Percentiles rank a stretch among this genome's conserved stretches.
These are phyloP conservation scores for Porphyrio hochstetteri DNA, from an alignment of 2,113 vertebrate species.

Conservation along the genomic window DNA sequence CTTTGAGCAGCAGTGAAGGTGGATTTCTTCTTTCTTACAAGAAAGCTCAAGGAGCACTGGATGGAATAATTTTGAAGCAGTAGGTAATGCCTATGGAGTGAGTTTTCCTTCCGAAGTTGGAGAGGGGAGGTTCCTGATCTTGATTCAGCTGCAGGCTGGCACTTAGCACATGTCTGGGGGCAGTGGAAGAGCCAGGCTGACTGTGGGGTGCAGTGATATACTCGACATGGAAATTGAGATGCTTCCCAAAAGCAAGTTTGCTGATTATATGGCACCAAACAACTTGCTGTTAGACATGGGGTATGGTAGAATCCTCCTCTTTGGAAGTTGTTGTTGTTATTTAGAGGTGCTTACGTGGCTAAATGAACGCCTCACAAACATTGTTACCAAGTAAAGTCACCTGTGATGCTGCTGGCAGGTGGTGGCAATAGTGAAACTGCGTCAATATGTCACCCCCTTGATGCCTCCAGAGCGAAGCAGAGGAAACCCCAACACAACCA, in stretches of 20 bases:
- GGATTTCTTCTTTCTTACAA: constrained; percentile 20
- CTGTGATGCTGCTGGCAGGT: background rate
- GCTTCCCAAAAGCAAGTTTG: background rate
- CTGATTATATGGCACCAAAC: background rate
- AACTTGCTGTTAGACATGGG: background rate
- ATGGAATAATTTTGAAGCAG: background rate
- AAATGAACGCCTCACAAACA: background rate
- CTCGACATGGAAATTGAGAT: rapidly evolving
- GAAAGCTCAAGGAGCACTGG: background rate
- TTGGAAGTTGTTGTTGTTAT: background rate
- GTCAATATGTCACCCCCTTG: background rate
- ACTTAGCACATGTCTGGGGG: background rate
- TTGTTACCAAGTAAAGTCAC: background rate
- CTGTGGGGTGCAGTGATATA: background rate
- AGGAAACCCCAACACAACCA: background rate
- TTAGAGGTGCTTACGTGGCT: background rate
- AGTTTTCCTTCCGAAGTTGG: background rate
- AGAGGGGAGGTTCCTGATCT: background rate
- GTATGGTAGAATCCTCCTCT: background rate
- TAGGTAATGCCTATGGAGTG: background rate
- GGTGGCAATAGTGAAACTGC: background rate
- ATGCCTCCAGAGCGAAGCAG: background rate
- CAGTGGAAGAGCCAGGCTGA: background rate
- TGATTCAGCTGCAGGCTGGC: background rate
- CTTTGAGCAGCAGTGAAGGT: constrained; percentile 18